Evolutionary conservation across 2,888 invertebrate genomes (phyloP), one percentile per base, ranked within the genome.

Genomic region (Drosophila affinis): DNA sequence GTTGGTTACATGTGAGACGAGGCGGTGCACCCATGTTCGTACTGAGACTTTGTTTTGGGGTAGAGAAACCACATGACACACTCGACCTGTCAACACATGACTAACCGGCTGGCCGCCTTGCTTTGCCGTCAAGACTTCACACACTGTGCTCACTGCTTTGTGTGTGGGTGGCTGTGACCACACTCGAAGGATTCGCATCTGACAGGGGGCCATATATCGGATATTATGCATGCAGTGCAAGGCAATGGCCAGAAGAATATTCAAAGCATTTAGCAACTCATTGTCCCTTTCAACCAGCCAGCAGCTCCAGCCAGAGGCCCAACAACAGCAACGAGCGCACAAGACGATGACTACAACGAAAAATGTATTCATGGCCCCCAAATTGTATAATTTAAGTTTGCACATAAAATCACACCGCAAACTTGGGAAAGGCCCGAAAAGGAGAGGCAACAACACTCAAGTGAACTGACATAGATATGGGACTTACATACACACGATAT

Each of bases 191-290:
- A 63, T 65, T 63, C 60, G 55, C 59, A 65, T 68, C 67, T 69
- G 51, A 79, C 72, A 76, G 74, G 63, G 34, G 39, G 39, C 61
- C 59, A 67, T 60, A 67, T 72, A 65, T 64, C 32, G 55, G 80
- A 67, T 60, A 84, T 85, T 85, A 85, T 85, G 87, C 89, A 85
- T 85, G 88, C 89, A 88, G 69, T 59, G 59, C 69, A 69, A 71
- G 72, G 72, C 85, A 87, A 68, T 85, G 88, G 72, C 78, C 89
- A 73, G 73, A 88, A 85, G 83, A 85, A 85, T 82, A 85, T 88
- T 88, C 85, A 85, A 85, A 79, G 88, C 85, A 85, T 88, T 85
- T 85, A 85, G 86, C 89, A 85, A 88, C 85, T 85, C 85, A 87
- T 88, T 83, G 83, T 83, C 78, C 88, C 81, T 83, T 83, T 86